Base-by-base conservation (phyloP, 2,888 invertebrate genomes). In the Argyresthia albistria region DNA sequence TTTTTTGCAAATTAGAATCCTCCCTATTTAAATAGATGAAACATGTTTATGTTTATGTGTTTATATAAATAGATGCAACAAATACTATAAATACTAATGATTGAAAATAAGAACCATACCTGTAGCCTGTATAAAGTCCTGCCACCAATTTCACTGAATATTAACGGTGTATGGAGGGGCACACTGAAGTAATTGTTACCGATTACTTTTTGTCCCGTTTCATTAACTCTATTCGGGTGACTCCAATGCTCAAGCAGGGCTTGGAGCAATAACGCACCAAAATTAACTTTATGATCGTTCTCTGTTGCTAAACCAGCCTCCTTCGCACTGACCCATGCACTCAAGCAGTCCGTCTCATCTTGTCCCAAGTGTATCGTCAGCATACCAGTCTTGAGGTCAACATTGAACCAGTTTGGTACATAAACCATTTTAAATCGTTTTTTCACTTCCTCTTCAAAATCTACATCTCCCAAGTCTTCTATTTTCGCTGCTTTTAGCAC, bases 331-430 rank as follows among this genome's bases (percentile, higher is more conserved):
- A 99, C 97, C 99, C 99, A 99, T 0, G 99, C 98, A 42, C 97
- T 93, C 67, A 99, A 95, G 74, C 98, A 99, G 74, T 99, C 99
- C 0, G 95, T 95, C 82, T 99, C 99, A 74, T 99, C 99, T 76
- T 96, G 96, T 0, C 95, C 96, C 63, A 99, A 89, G 70, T 99
- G 98, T 73, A 99, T 97, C 8, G 98, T 98, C 66, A 99, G 89
- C 95, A 99, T 96, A 57, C 99, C 99, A 55, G 98, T 99, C 88
- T 99, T 99, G 48, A 99, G 91, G 86, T 99, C 99, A 46, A 99
- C 97, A 60, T 96, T 96, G 76, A 99, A 99, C 99, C 99, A 99
- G 84, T 96, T 98, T 35, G 99, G 99, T 65, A 99, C 97, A 75
- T 95, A 97, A 51, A 99, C 93, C 90, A 94, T 94, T 82, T 97